Percentiles rank a stretch among this genome's conserved stretches.
These are phyloP conservation scores for Ellobium chinense DNA, from an alignment of 2,888 invertebrate genomes.

Conservation along the genomic window DNA sequence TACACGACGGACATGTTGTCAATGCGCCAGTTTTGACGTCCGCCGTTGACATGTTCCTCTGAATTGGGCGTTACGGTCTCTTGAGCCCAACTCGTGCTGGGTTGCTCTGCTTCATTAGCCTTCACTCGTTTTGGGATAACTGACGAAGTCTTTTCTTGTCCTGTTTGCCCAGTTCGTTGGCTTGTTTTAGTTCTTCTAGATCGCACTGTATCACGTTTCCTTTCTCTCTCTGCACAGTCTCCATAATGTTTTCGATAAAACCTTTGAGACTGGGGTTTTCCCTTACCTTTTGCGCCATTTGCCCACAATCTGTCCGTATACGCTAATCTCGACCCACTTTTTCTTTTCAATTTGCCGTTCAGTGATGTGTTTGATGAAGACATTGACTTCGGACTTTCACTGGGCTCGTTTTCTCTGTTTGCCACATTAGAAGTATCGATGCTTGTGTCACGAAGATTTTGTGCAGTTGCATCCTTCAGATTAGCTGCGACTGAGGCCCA, in stretches of 20 bases:
- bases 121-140: too few relatives aligned
- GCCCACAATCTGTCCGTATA: neutral
- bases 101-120: neutral
- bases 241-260: neutral
- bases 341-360: neutral
- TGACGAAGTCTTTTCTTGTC: too few relatives aligned
- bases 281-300: neutral
- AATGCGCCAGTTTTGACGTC: neutral
- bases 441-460: neutral
- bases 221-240: neutral
- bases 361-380: neutral
- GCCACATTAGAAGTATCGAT: neutral
- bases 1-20: conserved; percentile 16
- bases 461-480: neutral
- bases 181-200: neutral
- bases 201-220: neutral
- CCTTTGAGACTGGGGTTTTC: neutral
- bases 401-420: neutral
- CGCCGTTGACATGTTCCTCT: neutral
- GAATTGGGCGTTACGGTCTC: neutral
- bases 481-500: conserved; percentile 37
- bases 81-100: neutral
- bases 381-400: neutral
- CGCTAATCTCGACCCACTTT: neutral
- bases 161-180: neutral